phyloP scores from a whole-genome alignment of 2,888 invertebrate species.

The Palloptera scutellata region DNA sequence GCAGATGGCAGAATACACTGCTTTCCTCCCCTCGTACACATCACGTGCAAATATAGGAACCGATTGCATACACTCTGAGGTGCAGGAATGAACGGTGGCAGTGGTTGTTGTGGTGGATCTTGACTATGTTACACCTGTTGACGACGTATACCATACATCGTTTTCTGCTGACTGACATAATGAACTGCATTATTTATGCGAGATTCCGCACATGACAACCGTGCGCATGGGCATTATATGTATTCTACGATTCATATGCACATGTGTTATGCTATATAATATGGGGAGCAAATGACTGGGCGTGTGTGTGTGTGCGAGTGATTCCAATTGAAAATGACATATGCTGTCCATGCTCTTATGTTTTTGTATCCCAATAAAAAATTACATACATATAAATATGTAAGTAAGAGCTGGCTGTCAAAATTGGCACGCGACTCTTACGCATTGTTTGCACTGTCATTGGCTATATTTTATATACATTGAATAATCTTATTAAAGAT shows the following conservation, averaged over 20 bases:
- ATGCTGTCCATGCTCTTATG: neutral
- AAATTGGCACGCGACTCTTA: neutral
- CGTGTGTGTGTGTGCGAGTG: neutral
- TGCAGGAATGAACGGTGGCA: neutral
- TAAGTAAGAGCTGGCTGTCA: neutral
- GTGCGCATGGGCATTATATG: neutral
- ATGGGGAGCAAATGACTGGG: too few species aligned
- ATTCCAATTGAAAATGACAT: neutral
- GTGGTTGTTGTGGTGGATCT: neutral
- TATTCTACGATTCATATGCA: too few species aligned
- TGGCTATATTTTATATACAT: too few species aligned
- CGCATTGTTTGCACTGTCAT: neutral
- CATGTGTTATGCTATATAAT: too few species aligned
- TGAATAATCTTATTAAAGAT: too few species aligned
- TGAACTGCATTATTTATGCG: slow-evolving; percentile 19
- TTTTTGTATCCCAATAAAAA: neutral
- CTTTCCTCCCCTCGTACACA: too few species aligned
- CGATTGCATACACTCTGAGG: too few species aligned
- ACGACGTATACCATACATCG: too few species aligned
- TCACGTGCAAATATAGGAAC: too few species aligned
- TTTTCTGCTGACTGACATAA: slow-evolving; percentile 6
- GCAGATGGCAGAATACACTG: too few species aligned
- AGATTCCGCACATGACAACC: neutral
- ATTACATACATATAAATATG: neutral
- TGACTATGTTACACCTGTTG: too few species aligned